phyloP scores from a whole-genome alignment of 2,888 invertebrate genomes.

The Apodemia hepburni region DNA sequence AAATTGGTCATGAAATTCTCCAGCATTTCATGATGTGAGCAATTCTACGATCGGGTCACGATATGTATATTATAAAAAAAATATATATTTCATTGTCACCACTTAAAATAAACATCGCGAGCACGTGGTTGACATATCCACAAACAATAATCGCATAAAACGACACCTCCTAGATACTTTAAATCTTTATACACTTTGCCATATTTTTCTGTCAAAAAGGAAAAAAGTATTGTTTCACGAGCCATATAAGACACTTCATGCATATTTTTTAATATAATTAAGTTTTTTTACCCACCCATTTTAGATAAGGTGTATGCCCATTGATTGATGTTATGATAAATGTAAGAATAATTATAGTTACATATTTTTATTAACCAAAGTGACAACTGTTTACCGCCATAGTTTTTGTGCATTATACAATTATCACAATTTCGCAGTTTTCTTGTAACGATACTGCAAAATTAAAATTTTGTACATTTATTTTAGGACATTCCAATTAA shows the following conservation, averaged over 20 bases:
- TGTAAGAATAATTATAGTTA: constrained; percentile 11
- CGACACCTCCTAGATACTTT: too few relatives aligned
- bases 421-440: constrained; percentile 32
- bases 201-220: not conserved
- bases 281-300: constrained; percentile 7
- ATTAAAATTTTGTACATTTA: constrained; percentile 51
- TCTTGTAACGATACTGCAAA: constrained; percentile 44
- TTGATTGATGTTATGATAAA: constrained; percentile 1
- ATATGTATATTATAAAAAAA: too few relatives aligned
- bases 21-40: too few relatives aligned
- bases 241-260: not conserved
- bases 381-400: constrained; percentile 55
- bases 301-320: constrained; percentile 9
- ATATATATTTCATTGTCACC: too few relatives aligned
- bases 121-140: too few relatives aligned
- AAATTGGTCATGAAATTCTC: too few relatives aligned
- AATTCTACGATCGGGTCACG: too few relatives aligned
- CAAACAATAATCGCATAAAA: too few relatives aligned
- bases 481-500: constrained; percentile 66
- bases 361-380: constrained; percentile 51
- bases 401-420: constrained; percentile 34
- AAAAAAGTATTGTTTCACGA: constrained; percentile 1
- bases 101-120: not conserved
- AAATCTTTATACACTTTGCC: not conserved
- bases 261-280: not conserved